Evolutionary conservation across 2,888 invertebrate genomes (phyloP), one percentile per base, ranked within the genome.

Genomic region (Coelopa pilipes): DNA sequence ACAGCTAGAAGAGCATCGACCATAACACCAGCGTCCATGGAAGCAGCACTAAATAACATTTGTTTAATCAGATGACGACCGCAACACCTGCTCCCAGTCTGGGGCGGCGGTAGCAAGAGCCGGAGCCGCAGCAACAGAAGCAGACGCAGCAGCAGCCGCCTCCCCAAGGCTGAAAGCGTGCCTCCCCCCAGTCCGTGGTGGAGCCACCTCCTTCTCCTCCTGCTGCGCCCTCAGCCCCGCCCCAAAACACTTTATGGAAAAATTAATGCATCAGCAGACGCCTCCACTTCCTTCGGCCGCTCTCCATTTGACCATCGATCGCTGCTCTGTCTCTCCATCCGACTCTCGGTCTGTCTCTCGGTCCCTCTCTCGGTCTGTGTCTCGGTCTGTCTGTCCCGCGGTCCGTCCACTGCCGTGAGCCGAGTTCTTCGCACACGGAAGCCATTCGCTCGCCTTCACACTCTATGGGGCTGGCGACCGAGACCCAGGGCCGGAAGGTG

Each of bases 61-160:
- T 65, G 55, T 71, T 71, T 71, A 71, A 71, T 71, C 71, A 71
- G 71, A 71, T 71, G 71, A 55, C 55, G 55, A 45, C 19, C 55
- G 46, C 55, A 71, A 63, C 71, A 71, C 71, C 71, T 71, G 71
- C 65, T 50, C 13, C 24, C 24, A 34, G 62, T 34, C 34, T 9
- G n/a, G 11, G 0, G 62, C 34, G 19, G 19, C 21, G 15, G 60
- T 17, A 17, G 60, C 62, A 62, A 10, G 10, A 62, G 62, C 13
- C 15, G 62, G n/a, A 12, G 34, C 24, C 3, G 10, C 53, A 13
- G n/a, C 3, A 53, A 11, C 53, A 34, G 34, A 34, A 3, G 34
- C 34, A 34, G 24, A 9, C 24, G 62, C 62, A 62, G 45, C 34
- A 62, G 24, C 24, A 21, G 62, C 62, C 21, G 57, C 19, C 57